Base-by-base conservation (phyloP, 2,797 vertebrate genomes). In the Hybognathus amarus region DNA sequence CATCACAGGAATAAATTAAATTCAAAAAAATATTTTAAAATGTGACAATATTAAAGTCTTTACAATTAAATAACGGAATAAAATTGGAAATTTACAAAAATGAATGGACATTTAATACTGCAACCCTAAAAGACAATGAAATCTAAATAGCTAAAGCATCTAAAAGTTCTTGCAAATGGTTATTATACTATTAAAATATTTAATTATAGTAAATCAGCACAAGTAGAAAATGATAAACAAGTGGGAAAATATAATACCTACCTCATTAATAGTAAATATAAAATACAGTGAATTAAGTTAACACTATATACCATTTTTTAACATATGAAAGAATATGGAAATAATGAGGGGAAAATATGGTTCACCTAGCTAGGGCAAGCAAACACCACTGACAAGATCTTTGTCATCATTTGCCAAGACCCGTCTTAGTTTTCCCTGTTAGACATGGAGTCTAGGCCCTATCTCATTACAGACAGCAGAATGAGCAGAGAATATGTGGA, bases 401-500 rank as follows among this genome's bases (percentile, higher is more conserved):
- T 47, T 47, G 42, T 27, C 71, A 56, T 4, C 15, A 63, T 22
- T 45, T 66, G 17, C 27, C 8, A 10, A 9, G 2, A 38, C 20
- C 47, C 8, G 9, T 27, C 73, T 75, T 5, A 10, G 30, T 63
- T 70, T 75, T 22, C 30, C 27, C 38, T 22, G 10, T 5, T 24
- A n/a, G 52, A 81, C 2, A 2, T 9, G 3, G 10, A 76, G 76
- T 59, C 20, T 80, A 30, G 56, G 47, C 50, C 64, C 38, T 56
- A 50, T 52, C 13, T 36, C 13, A 52, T 59, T 30, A 66, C 50
- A 64, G 50, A 80, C 45, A 69, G 17, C 12, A 40, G 56, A 73
- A 40, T 17, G 66, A 82, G 77, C 52, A 67, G 33, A 42, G 56
- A 79, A 45, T 40, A 45, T 82, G 77, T 47, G 38, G 61, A 69